Percentiles rank a stretch among this genome's conserved stretches.
These are phyloP conservation scores for Clarias magur DNA, from an alignment of 2,113 vertebrate species.

Conservation along the genomic window DNA sequence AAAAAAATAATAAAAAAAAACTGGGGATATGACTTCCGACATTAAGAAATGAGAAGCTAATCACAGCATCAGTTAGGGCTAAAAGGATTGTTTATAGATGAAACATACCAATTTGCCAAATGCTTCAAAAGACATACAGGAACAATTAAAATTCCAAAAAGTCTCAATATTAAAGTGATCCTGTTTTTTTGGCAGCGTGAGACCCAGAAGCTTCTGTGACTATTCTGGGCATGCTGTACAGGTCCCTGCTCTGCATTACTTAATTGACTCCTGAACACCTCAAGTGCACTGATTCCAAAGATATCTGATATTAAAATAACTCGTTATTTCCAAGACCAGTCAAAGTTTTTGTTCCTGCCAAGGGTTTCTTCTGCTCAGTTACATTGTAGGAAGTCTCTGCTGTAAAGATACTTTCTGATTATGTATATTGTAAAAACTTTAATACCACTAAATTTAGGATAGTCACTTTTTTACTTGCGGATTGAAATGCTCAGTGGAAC, in stretches of 20 bases:
- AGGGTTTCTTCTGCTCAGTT: background rate
- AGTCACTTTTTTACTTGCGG: background rate
- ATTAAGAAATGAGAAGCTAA: no score
- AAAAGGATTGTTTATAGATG: no score
- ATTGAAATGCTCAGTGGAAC: background rate
- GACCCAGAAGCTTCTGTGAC: background rate
- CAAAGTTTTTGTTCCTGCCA: background rate
- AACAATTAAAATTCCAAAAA: background rate
- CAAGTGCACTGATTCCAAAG: background rate
- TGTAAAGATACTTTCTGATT: background rate
- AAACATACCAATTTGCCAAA: background rate
- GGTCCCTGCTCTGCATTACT: background rate
- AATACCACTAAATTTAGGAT: background rate
- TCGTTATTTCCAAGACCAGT: background rate
- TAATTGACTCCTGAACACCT: slow-evolving; percentile 10
- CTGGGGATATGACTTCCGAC: no score
- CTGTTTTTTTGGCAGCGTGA: background rate
- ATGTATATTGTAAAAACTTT: background rate
- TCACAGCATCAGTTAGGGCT: no score
- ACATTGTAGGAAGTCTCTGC: background rate
- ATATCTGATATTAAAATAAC: background rate
- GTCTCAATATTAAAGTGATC: background rate
- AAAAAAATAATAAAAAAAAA: no score
- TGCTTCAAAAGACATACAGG: background rate
- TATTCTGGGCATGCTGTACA: background rate